phyloP scores from a whole-genome alignment of 2,797 vertebrate species.

The Phataginus tricuspis region DNA sequence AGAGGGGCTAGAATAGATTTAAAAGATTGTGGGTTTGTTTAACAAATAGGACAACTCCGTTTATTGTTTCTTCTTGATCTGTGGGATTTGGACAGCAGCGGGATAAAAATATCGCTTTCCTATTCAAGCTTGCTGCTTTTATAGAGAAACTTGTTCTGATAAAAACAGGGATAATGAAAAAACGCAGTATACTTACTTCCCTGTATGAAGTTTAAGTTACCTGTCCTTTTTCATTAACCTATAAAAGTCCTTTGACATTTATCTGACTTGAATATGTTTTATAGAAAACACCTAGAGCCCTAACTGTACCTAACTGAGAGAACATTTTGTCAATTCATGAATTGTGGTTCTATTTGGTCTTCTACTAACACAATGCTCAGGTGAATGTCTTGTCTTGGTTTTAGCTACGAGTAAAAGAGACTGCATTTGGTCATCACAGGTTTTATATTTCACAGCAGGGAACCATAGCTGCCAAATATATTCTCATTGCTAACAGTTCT shows the following conservation, averaged over 20 bases:
- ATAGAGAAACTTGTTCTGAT: neutral
- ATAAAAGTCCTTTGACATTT: neutral
- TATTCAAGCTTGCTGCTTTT: neutral
- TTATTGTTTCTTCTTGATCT: neutral
- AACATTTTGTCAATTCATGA: neutral
- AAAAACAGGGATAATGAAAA: neutral
- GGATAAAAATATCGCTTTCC: neutral
- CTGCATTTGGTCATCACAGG: neutral
- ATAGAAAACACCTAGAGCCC: neutral
- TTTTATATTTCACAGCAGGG: neutral
- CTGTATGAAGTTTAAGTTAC: neutral
- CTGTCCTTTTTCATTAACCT: neutral
- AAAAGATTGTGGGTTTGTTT: neutral
- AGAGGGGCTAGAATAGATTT: neutral
- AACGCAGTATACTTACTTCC: neutral
- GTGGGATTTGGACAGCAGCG: neutral
- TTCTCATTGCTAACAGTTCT: neutral
- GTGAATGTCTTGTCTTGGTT: conserved; percentile 4
- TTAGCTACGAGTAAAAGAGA: neutral
- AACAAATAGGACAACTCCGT: neutral
- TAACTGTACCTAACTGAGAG: neutral
- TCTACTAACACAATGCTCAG: neutral
- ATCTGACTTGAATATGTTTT: neutral
- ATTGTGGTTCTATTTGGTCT: conserved; percentile 29
- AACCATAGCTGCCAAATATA: neutral